Percentiles rank a stretch among this genome's conserved stretches.
Conservation (phyloP, 37 sponge, comb jelly and placozoan species). For the Mnemiopsis leidyi region DNA sequence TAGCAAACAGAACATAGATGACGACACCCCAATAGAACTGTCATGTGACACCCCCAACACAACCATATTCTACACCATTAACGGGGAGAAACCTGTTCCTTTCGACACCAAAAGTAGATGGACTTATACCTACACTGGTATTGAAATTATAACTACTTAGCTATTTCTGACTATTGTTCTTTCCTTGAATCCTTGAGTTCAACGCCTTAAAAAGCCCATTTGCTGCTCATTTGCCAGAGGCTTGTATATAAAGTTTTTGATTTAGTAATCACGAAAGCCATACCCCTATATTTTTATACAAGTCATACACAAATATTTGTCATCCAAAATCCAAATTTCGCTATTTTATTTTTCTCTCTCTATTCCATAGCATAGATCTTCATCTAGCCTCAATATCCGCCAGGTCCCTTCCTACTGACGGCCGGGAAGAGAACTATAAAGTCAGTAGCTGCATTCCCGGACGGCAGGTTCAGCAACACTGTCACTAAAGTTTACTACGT, state of each 20-base stretch:
- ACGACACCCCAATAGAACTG: conserved; percentile 48
- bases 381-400: too few relatives aligned
- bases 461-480: conserved; percentile 50
- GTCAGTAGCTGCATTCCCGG: conserved; percentile 17
- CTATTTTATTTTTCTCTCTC: too few relatives aligned
- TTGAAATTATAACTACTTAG: background rate
- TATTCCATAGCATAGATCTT: too few relatives aligned
- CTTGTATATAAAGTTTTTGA: too few relatives aligned
- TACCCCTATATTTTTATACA: too few relatives aligned
- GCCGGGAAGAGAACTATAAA: conserved; percentile 47
- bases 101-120: conserved; percentile 28
- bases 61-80: conserved; percentile 58
- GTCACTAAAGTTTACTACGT: conserved; percentile 61
- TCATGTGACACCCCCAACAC: conserved; percentile 43
- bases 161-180: too few relatives aligned
- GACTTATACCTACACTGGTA: conserved; percentile 46
- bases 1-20: conserved; percentile 62
- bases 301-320: too few relatives aligned
- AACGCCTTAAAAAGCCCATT: too few relatives aligned
- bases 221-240: too few relatives aligned
- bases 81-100: conserved; percentile 64
- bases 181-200: too few relatives aligned
- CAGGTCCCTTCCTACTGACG: conserved; percentile 51
- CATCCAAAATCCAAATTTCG: too few relatives aligned
- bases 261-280: too few relatives aligned